These are phyloP conservation scores for Drosophila littoralis DNA, from an alignment of 1,140 invertebrate species.

Conservation along the genomic window DNA sequence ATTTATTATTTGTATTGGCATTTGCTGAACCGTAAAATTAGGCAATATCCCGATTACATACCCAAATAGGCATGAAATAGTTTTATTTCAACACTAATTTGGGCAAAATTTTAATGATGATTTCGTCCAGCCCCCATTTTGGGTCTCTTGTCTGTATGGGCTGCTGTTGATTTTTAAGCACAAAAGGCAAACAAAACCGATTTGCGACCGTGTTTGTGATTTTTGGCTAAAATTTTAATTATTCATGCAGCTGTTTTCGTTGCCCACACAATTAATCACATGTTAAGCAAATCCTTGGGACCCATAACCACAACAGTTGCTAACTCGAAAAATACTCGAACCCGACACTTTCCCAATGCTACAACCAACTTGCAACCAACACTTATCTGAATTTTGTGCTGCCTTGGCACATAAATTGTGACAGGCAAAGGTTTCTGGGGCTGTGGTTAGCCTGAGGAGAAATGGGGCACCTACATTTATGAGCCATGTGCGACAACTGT, in stretches of 20 bases:
- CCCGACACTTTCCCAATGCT: slow-evolving; percentile 49
- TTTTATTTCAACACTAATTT: slow-evolving; percentile 77
- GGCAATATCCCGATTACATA: slow-evolving; percentile 59
- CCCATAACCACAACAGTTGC: slow-evolving; percentile 6
- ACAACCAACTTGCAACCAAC: not conserved
- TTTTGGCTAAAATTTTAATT: slow-evolving; percentile 71
- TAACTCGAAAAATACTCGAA: slow-evolving; percentile 31
- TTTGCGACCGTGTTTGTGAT: slow-evolving; percentile 59
- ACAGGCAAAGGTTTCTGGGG: slow-evolving; percentile 62
- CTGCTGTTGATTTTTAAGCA: slow-evolving; percentile 51
- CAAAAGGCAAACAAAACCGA: slow-evolving; percentile 51
- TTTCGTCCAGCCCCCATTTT: slow-evolving; percentile 50
- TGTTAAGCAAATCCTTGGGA: slow-evolving; percentile 50
- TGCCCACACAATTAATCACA: slow-evolving; percentile 66
- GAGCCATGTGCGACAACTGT: slow-evolving; percentile 78
- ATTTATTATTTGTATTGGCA: slow-evolving; percentile 70
- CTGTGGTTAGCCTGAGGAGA: slow-evolving; percentile 57
- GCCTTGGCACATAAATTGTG: slow-evolving; percentile 58
- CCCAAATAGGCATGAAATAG: slow-evolving; percentile 65
- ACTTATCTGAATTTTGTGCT: slow-evolving; percentile 2
- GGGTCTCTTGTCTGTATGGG: not conserved
- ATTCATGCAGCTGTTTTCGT: slow-evolving; percentile 70
- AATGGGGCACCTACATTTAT: slow-evolving; percentile 69
- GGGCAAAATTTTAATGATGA: slow-evolving; percentile 73
- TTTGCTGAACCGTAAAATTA: slow-evolving; percentile 62